Base-by-base conservation (phyloP, 2,888 invertebrate genomes). In the Herminia tarsipennalis region DNA sequence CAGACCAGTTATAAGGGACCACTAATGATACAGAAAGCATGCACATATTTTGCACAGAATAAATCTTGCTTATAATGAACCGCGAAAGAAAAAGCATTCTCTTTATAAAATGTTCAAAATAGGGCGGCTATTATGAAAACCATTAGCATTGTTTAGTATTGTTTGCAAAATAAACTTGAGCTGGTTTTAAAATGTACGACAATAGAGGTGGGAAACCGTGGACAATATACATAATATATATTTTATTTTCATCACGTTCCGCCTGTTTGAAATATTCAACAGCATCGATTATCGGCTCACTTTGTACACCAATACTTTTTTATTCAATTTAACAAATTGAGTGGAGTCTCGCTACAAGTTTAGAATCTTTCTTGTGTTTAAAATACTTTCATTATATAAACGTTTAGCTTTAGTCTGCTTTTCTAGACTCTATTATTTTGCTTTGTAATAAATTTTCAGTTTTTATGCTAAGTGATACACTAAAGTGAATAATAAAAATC, bases 231-330 rank as follows among this genome's bases (percentile, higher is more conserved):
- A 56, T 50, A 17, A n/a, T 18, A n/a, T 25, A 53, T 69, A 72
- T 76, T 75, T 78, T 79, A 84, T 86, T 86, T 84, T 70, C 72
- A 77, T 87, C 85, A 86, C 84, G 84, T 81, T 66, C 69, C 76
- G 65, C 67, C 70, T 76, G 77, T 79, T 82, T 85, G 81, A 84
- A 87, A 88, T 88, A 88, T 88, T 87, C 85, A 86, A 83, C 78
- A 73, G 78, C 78, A 80, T 86, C 86, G 86, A 86, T 88, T 88
- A 88, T 86, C 83, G 76, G 73, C 75, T 76, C 83, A 80, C 80
- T 88, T 87, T 88, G 84, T 86, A 82, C 72, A 85, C 84, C 83
- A 84, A 84, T 78, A 76, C 71, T 80, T 86, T 64, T 85, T 83
- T 78, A 85, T 87, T 86, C 78, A 82, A 85, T 86, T 85, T 82